phyloP scores from a whole-genome alignment of 2,888 invertebrate genomes.

The Muschampia plurimacula region DNA sequence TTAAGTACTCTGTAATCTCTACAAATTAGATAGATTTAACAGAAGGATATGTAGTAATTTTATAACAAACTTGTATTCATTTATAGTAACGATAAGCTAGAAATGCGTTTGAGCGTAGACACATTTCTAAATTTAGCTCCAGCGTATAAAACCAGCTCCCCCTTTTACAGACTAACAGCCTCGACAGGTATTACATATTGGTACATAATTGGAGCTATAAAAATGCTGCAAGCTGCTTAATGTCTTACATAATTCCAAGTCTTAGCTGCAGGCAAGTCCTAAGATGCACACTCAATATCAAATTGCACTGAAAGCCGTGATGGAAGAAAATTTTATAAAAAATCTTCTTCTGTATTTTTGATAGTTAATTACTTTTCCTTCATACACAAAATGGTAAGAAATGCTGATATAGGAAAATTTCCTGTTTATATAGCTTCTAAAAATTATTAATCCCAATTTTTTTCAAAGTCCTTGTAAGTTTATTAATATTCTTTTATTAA shows the following conservation, averaged over 20 bases:
- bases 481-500: slow-evolving; percentile 24
- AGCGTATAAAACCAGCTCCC: slow-evolving; percentile 60
- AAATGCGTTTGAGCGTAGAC: slow-evolving; percentile 55
- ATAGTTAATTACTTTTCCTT: neutral
- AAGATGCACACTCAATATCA: too few relatives aligned
- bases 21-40: neutral
- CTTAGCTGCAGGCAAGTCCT: neutral
- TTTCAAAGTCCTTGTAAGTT: neutral
- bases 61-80: slow-evolving; percentile 4
- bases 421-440: neutral
- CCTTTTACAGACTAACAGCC: slow-evolving; percentile 67
- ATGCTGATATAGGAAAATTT: too few relatives aligned
- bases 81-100: slow-evolving; percentile 44
- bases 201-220: slow-evolving; percentile 39
- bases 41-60: neutral
- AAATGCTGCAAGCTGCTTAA: slow-evolving; percentile 27
- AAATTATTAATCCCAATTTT: slow-evolving; percentile 13
- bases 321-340: too few relatives aligned
- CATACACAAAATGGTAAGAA: neutral
- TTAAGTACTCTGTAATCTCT: too few relatives aligned
- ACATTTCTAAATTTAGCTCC: slow-evolving; percentile 72
- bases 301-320: too few relatives aligned
- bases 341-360: too few relatives aligned
- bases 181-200: slow-evolving; percentile 39
- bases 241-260: slow-evolving; percentile 17